These are phyloP conservation scores for Lacerta agilis DNA, from an alignment of 2,797 vertebrate genomes.

Conservation along the genomic window DNA sequence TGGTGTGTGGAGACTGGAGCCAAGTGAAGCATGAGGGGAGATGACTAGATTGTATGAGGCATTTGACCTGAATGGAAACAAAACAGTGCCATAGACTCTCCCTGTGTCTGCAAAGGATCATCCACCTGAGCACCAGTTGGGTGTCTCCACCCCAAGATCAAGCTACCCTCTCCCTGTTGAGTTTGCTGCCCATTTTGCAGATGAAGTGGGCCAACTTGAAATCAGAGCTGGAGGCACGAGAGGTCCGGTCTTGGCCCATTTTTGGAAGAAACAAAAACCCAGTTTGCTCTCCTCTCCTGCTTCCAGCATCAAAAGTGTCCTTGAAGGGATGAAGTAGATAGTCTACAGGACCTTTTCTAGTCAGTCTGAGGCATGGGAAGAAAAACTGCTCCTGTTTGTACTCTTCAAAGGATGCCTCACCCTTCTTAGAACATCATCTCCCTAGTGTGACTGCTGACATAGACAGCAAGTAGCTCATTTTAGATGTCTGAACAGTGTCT, in stretches of 20 bases:
- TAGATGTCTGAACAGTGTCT: slow-evolving; percentile 8
- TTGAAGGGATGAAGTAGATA: neutral
- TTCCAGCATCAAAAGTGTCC: neutral
- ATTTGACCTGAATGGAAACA: neutral
- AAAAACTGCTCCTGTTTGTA: neutral
- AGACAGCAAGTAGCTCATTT: slow-evolving; percentile 38
- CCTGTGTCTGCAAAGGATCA: neutral
- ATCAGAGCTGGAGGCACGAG: neutral
- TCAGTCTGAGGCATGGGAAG: neutral
- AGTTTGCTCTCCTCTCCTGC: neutral
- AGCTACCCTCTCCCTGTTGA: neutral
- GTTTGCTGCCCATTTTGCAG: neutral
- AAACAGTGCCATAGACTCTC: neutral
- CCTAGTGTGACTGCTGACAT: slow-evolving; percentile 20
- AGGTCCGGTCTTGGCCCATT: neutral
- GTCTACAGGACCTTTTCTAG: neutral
- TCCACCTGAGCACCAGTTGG: neutral
- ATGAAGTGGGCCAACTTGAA: neutral
- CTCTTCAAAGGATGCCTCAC: neutral
- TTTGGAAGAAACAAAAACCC: neutral
- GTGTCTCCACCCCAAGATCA: neutral
- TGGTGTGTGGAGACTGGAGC: neutral
- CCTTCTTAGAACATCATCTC: neutral
- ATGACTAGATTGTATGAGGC: neutral
- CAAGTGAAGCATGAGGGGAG: neutral